Conservation (phyloP, 2,797 vertebrate species). For the Xenops minutus region DNA sequence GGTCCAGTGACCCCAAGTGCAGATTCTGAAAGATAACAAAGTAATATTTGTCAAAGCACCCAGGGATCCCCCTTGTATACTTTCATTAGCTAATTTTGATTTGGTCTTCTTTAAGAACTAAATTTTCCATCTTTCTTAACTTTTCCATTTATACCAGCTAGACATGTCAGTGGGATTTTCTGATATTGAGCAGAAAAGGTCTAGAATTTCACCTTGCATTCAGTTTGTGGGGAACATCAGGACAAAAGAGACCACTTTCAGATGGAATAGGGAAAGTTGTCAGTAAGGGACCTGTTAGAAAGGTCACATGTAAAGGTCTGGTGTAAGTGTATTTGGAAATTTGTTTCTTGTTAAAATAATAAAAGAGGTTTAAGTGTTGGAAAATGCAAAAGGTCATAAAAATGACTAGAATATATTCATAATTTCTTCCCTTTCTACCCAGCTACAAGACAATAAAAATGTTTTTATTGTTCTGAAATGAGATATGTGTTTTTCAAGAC, state of each 20-base stretch:
- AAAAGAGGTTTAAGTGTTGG: not conserved
- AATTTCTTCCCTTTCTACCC: not conserved
- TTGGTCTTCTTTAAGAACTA: not conserved
- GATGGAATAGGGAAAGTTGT: not conserved
- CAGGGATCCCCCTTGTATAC: not conserved
- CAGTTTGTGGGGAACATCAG: fast-evolving
- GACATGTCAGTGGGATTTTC: not conserved
- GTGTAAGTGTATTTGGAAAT: not conserved
- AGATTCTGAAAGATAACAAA: not conserved
- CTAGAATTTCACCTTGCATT: not conserved
- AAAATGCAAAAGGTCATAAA: not conserved
- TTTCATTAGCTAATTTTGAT: not conserved
- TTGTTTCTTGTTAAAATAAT: not conserved
- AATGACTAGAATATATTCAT: not conserved
- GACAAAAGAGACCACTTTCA: not conserved
- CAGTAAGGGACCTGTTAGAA: not conserved
- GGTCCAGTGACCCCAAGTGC: not conserved
- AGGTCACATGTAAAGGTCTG: not conserved
- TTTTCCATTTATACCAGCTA: not conserved
- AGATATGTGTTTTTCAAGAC: slow-evolving; percentile 16
- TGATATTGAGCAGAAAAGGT: not conserved
- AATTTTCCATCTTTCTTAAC: not conserved
- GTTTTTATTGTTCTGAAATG: slow-evolving; percentile 23
- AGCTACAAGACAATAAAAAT: not conserved
- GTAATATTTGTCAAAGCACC: not conserved